These are phyloP conservation scores for Petroica traversi DNA, from an alignment of 2,113 vertebrate species.

Conservation along the genomic window DNA sequence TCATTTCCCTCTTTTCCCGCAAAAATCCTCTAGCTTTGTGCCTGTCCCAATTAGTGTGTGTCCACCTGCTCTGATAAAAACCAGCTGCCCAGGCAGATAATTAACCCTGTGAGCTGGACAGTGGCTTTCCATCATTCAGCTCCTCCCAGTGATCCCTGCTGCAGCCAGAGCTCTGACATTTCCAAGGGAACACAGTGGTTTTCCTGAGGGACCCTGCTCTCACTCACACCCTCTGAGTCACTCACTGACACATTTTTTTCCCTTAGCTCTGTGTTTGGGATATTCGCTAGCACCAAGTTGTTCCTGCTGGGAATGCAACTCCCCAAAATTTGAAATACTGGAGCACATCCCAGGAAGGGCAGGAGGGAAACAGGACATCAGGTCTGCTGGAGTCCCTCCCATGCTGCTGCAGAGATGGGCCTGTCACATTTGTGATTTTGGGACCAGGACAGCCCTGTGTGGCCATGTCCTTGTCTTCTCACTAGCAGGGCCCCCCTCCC, in stretches of 20 bases:
- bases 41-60: not conserved
- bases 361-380: fast-evolving
- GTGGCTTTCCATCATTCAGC: not conserved
- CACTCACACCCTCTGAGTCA: not conserved
- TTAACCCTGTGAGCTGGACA: not conserved
- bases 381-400: not conserved
- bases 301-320: not conserved
- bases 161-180: not conserved
- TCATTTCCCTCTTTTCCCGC: not conserved
- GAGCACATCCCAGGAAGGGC: not conserved
- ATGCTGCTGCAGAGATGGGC: not conserved
- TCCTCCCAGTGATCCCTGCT: not conserved
- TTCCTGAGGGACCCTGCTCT: not conserved
- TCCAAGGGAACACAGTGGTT: not conserved
- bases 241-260: fast-evolving
- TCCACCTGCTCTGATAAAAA: not conserved
- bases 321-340: not conserved
- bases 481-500: not conserved
- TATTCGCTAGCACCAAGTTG: not conserved
- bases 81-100: not conserved
- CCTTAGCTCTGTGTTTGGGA: not conserved
- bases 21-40: not conserved
- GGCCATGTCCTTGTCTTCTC: not conserved
- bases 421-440: not conserved
- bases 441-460: fast-evolving